These are phyloP conservation scores for Megalurothrips usitatus DNA, from an alignment of 2,888 invertebrate genomes.

Conservation along the genomic window DNA sequence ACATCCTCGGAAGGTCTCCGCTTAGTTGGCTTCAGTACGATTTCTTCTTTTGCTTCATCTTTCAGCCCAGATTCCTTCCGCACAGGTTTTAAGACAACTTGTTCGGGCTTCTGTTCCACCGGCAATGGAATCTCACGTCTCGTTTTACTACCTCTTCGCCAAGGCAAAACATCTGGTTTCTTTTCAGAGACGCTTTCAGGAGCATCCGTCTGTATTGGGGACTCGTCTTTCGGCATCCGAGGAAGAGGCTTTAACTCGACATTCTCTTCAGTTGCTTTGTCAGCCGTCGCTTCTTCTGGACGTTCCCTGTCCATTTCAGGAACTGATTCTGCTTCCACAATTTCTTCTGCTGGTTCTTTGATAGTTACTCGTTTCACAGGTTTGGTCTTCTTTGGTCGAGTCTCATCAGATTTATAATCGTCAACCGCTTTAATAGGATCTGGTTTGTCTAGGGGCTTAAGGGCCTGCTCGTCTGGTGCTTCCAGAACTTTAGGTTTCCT, in stretches of 20 bases:
- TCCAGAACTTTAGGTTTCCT: too few species aligned
- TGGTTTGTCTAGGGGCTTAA: conserved; percentile 37
- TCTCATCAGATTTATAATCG: conserved; percentile 41
- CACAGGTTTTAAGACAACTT: conserved; percentile 38
- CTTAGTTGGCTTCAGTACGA: conserved; percentile 35
- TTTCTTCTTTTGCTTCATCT: conserved; percentile 40
- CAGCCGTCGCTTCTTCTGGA: conserved; percentile 36
- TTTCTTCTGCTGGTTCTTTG: conserved; percentile 41
- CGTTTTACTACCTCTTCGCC: neutral
- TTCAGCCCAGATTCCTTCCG: conserved; percentile 42
- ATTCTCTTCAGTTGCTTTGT: conserved; percentile 44
- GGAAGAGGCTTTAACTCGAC: conserved; percentile 34
- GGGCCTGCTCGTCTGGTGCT: conserved; percentile 28
- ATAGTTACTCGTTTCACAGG: conserved; percentile 38
- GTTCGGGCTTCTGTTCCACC: conserved; percentile 33
- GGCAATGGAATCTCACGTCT: neutral
- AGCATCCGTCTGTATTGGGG: neutral
- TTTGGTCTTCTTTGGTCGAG: conserved; percentile 38
- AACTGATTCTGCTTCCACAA: conserved; percentile 45
- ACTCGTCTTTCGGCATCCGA: neutral
- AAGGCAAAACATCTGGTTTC: neutral
- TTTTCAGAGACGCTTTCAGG: neutral
- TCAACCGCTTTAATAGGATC: conserved; percentile 38
- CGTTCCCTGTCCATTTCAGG: conserved; percentile 43
- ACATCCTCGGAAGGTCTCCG: conserved; percentile 27